Conservation (phyloP, 2,797 vertebrate genomes). For the Neosilurus hyrtlii region DNA sequence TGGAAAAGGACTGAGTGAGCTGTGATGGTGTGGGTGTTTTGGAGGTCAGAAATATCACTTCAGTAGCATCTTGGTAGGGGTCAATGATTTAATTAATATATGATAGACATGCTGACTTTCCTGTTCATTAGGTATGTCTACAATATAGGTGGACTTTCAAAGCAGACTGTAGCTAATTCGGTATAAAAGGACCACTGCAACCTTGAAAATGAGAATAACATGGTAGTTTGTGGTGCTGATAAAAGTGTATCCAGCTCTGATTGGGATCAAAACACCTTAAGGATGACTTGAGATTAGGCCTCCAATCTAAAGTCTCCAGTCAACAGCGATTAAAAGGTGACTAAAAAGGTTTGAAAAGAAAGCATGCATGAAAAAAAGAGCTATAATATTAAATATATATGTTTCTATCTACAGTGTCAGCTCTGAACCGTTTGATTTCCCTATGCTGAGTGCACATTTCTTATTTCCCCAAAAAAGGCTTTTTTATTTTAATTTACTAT, state of each 20-base stretch:
- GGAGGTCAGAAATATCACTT: slow-evolving; percentile 47
- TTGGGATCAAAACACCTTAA: not conserved
- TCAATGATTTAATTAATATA: slow-evolving; percentile 39
- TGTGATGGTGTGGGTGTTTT: slow-evolving; percentile 17
- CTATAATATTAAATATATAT: not conserved
- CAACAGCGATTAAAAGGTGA: not conserved
- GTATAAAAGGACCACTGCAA: not conserved
- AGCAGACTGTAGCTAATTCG: not conserved
- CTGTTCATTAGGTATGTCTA: not conserved
- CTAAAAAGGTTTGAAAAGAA: not conserved
- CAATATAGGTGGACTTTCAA: not conserved
- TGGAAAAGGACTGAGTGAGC: not conserved
- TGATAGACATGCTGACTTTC: slow-evolving; percentile 31
- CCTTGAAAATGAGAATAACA: not conserved
- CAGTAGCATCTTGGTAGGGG: slow-evolving; percentile 37
- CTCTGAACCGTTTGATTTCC: no score
- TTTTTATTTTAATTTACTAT: no score
- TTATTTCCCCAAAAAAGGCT: no score
- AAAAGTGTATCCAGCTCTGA: not conserved
- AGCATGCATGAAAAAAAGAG: not conserved
- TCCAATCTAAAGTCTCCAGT: not conserved
- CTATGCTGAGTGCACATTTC: no score
- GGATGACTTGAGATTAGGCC: not conserved
- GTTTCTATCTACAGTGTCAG: no score
- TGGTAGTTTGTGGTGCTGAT: not conserved